A percentile compares a stretch with the other conserved stretches of the same genome.
Conservation (phyloP, 2,113 vertebrate species). For the human (Homo sapiens) region GRCh38 chr5:145176001-145176500, state of each 20-base stretch:
- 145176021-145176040: too few relatives aligned
- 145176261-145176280: neutral
- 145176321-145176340: neutral
- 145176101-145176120: too few relatives aligned
- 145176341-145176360: neutral
- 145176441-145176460: neutral
- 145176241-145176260: neutral
- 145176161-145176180: too few relatives aligned
- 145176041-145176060: too few relatives aligned
- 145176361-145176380: neutral
- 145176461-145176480: neutral
- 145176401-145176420: neutral
- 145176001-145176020: too few relatives aligned
- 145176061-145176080: too few relatives aligned
- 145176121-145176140: too few relatives aligned
- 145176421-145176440: neutral
- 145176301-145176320: neutral
- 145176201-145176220: too few relatives aligned
- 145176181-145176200: too few relatives aligned
- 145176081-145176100: too few relatives aligned
- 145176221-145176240: too few relatives aligned
- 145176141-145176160: too few relatives aligned
- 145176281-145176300: neutral
- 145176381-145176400: neutral
- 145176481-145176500: neutral